Evolutionary conservation across 2,797 vertebrate genomes (phyloP), one percentile per base, ranked within the genome.

Genomic region (Scyliorhinus canicula): DNA sequence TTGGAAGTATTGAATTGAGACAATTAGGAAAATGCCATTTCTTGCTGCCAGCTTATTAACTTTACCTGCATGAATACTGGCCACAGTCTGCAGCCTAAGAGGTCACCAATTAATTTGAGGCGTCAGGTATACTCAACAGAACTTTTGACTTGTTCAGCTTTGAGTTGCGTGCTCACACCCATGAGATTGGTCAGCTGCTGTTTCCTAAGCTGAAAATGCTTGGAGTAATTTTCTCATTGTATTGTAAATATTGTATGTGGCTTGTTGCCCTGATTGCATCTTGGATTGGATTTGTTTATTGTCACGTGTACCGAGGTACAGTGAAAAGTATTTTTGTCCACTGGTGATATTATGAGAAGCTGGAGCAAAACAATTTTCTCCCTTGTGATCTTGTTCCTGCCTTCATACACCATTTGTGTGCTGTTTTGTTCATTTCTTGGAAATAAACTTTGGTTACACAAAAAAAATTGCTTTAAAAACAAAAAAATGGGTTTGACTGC

Each of bases 401-500:
- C 67, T 47, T 94, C n/a, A 91, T 6, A 63, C 88, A 65, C 98
- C 98, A 97, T 98, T 98, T 98, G 98, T 98, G 97, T 97, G 97
- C 97, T 97, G 96, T 98, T n/a, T 97, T 97, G 97, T 97, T 97
- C 97, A 97, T 96, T 97, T 97, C 97, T 97, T 97, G 97, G 96
- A 97, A 99, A 98, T 98, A 98, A 98, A 98, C 96, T n/a, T 97
- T 98, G 97, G 97, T 97, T 97, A 97, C 82, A 94, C 60, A 95
- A 95, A n/a, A n/a, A n/a, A n/a, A n/a, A n/a, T n/a, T n/a, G n/a
- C n/a, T n/a, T n/a, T n/a, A n/a, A n/a, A n/a, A 55, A 55, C 55
- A 55, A 55, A 55, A n/a, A 60, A 60, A 60, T 60, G 57, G 8
- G 11, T 60, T 60, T 60, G 57, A 60, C 14, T 60, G 8, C 14